A percentile compares a stretch with the other conserved stretches of the same genome.
These are phyloP conservation scores for Argentina silus DNA, from an alignment of 2,797 vertebrate species.

Conservation along the genomic window DNA sequence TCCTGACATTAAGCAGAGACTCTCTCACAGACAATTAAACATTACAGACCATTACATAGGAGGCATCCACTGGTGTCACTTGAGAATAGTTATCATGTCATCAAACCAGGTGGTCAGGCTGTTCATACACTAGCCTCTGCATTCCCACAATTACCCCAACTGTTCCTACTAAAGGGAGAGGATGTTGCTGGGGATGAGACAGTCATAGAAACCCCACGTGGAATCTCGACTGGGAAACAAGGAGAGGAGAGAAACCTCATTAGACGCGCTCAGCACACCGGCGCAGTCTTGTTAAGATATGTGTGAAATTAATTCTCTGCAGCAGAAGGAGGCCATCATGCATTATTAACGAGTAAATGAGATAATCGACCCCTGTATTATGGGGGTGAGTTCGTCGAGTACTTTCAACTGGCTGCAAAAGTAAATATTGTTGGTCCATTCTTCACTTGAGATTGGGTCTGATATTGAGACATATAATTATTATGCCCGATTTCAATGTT, in stretches of 20 bases:
- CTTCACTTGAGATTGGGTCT: too few species aligned
- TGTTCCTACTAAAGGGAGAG: not conserved
- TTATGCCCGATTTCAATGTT: not conserved
- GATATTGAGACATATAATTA: too few species aligned
- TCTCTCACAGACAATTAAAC: not conserved
- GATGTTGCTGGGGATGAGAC: not conserved
- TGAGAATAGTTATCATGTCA: not conserved
- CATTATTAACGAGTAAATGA: slow-evolving; percentile 42
- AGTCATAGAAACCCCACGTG: slow-evolving; percentile 1
- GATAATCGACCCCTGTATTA: slow-evolving; percentile 14
- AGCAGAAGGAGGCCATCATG: slow-evolving; percentile 25
- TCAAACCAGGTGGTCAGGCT: not conserved
- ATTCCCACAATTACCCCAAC: slow-evolving; percentile 2
- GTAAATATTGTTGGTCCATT: not conserved
- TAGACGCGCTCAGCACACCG: slow-evolving; percentile 10
- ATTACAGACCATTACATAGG: not conserved
- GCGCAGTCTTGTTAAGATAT: slow-evolving; percentile 25
- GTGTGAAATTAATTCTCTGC: slow-evolving; percentile 28
- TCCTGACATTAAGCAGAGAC: not conserved
- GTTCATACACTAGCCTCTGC: not conserved
- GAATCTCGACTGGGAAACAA: slow-evolving; percentile 11
- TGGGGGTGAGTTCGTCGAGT: slow-evolving; percentile 7
- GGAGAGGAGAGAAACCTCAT: slow-evolving; percentile 7
- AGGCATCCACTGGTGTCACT: not conserved
- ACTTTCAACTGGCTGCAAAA: slow-evolving; percentile 4